Base-by-base conservation (phyloP, 2,113 vertebrate species). In the Silurus meridionalis region DNA sequence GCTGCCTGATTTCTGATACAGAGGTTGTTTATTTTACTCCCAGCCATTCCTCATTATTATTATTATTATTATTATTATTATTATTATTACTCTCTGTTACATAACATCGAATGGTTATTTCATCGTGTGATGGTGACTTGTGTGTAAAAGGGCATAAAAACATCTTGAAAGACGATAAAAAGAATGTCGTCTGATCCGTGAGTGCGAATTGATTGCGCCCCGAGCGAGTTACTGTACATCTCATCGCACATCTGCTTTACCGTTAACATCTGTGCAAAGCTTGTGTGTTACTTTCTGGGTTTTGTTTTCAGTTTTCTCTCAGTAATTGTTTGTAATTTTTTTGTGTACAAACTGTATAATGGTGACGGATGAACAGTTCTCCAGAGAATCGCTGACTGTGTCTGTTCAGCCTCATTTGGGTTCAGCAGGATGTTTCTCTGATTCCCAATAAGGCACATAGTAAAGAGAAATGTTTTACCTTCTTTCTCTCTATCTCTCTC, bases 101-200 rank as follows among this genome's bases (percentile, higher is more conserved):
- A 46, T 15, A 63, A 3, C 6, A 5, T 75, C 28, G 50, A 79
- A 8, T 55, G 57, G 23, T 77, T 78, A 57, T 83, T 83, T 83
- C 37, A 53, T 82, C 63, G 28, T 83, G 80, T 83, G 50, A 53
- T 72, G 67, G 78, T 69, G 28, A 82, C 11, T 82, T 52, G 5
- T 80, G 53, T 72, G 78, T 81, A 83, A 83, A 87, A 77, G 17
- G 25, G 48, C 37, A 86, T 64, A 75, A 87, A 64, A 82, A 52
- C 4, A 37, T 11, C 25, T 82, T 74, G 21, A 86, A 66, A 74
- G 55, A 57, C 46, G 23, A 48, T 67, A 28, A 84, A 66, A 57
- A 52, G 60, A 28, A 58, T n/a, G 5, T 25, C 4, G 28, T 72
- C 64, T 57, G 80, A 48, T 86, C 23, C 55, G 14, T 60, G 28